Base-by-base conservation (phyloP, 92 coral and sea anemone species). In the Epizoanthus stellaris region DNA sequence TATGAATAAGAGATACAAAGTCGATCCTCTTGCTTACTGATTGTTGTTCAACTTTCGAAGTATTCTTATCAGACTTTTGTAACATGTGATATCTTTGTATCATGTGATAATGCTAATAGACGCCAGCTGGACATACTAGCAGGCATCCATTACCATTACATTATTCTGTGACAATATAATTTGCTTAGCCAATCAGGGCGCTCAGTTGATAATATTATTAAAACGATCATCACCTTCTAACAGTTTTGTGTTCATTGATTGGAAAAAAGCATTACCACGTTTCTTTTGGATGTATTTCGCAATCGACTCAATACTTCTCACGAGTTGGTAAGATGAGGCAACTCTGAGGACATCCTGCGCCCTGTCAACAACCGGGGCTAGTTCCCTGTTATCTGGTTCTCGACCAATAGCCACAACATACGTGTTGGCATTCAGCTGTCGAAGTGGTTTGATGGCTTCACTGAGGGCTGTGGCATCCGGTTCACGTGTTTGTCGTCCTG, bases 401-500 rank as follows among this genome's bases (percentile, higher is more conserved):
- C 21, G 73, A 7, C 94, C 92, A 56, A 93, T 87, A 40, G 89
- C 79, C 30, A 93, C 82, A 0, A 93, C 97, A 49, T 86, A 91
- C 36, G 68, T 86, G 39, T 73, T 85, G 54, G 86, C 80, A 34
- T 85, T 87, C 34, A 91, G 65, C 20, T 76, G 69, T 20, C 69
- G 63, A 67, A 93, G 82, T 34, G 73, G 90, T 43, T 68, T 30
- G 6, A 83, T 77, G 3, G 94, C 92, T 15, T 79, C 58, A 5
- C 49, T 60, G 6, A 91, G 90, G 20, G 83, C 69, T 80, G 58
- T 81, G 10, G 89, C 89, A 61, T 76, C 91, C 47, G 42, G 25
- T 40, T 58, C 89, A 16, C 59, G 70, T 40, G 67, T 52, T 23
- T 92, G 93, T 36, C 40, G 82, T 10, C 95, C 95, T 30, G 93